phyloP scores from a whole-genome alignment of 2,888 invertebrate genomes.

The Seladonia tumulorum region DNA sequence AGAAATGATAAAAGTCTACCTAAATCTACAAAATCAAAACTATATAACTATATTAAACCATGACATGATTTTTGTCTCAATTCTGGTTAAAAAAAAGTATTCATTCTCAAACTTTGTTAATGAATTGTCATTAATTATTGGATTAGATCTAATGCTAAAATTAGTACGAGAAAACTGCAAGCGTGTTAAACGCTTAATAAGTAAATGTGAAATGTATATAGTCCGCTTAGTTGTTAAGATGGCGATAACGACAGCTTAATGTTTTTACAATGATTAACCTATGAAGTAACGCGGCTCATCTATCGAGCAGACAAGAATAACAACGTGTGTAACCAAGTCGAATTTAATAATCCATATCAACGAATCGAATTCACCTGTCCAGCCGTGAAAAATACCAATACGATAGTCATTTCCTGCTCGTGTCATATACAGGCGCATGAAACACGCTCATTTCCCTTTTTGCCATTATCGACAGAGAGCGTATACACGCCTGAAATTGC shows the following conservation, averaged over 20 bases:
- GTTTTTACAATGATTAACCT: neutral
- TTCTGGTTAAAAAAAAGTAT: too few relatives aligned
- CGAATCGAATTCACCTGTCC: neutral
- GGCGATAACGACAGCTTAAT: neutral
- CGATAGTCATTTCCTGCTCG: neutral
- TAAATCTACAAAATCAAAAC: neutral
- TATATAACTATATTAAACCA: neutral
- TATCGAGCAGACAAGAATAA: neutral
- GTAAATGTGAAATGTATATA: neutral
- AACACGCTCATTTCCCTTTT: neutral
- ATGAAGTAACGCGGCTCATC: neutral
- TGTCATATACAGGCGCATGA: neutral
- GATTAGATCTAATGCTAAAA: neutral
- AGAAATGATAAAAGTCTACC: neutral
- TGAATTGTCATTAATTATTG: too few relatives aligned
- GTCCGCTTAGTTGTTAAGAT: too few relatives aligned
- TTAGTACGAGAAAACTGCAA: neutral
- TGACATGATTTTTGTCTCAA: neutral
- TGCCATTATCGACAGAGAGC: neutral
- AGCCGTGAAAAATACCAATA: neutral
- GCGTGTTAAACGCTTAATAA: neutral
- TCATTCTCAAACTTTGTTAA: neutral
- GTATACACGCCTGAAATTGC: neutral
- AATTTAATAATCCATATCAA: conserved; percentile 4
- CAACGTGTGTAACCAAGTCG: neutral